Evolutionary conservation across 2,888 invertebrate species (phyloP), one percentile per base, ranked within the genome.

Genomic region (Thereva nobilitata): DNA sequence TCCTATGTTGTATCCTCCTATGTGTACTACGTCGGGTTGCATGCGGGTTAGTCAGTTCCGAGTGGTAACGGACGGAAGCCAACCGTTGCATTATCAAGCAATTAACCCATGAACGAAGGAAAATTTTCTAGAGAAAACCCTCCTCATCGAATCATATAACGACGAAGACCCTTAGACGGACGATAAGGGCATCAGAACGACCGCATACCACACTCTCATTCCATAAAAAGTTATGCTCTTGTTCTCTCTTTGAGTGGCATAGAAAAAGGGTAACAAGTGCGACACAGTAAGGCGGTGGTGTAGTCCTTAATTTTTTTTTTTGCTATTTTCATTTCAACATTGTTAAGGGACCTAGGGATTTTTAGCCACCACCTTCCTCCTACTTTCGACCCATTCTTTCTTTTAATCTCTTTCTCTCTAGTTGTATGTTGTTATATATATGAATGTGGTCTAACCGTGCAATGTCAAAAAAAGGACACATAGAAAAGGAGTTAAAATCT

Each of bases 21-120:
- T 23, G 23, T 23, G 23, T n/a, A n/a, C 23, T 2, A 2, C 23
- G 23, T 23, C 23, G 23, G 23, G 23, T 23, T 23, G 23, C 23
- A 23, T 23, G 23, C 23, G 23, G 23, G 23, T 23, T 23, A 23
- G 23, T 23, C 23, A 23, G 23, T 23, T 49, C 23, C 49, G 23
- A 55, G 37, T 49, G 6, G 38, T 34, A 6, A 50, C 35, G 42
- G 38, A 41, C 50, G 68, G 66, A 59, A 64, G 57, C 68, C 64
- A 65, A 68, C 66, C 69, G 47, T 63, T 69, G 68, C 69, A 71
- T 71, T 71, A 71, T 71, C 67, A 67, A 71, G 66, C 69, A 71
- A 71, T 71, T 71, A 71, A 71, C 71, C 67, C 67, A 57, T 69
- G 68, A 69, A 67, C 66, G 55, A 41, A 57, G 49, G 12, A 47